Base-by-base conservation (phyloP, 1,140 invertebrate genomes). In the Tetragnatha versicolor region DNA sequence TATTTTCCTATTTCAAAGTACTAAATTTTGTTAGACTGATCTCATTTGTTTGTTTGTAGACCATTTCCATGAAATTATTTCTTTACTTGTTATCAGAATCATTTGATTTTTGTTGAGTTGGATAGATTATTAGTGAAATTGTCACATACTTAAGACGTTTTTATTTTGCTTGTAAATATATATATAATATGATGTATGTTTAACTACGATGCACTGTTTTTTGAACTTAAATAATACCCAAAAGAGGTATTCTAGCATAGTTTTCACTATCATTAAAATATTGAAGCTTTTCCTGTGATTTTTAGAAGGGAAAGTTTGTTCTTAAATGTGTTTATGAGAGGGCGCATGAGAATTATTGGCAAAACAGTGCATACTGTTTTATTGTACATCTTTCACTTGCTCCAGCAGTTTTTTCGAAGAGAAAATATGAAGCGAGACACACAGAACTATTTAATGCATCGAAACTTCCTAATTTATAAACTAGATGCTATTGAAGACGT, bases 101-200 rank as follows among this genome's bases (percentile, higher is more conserved):
- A 29, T 65, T 77, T 66, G 60, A 31, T 31, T 53, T 77, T 53
- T 66, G 37, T 76, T 65, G 31, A 42, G 53, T 77, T 77, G n/a
- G 42, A 53, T 17, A 33, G 5, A 35, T 53, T 77, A 77, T 45
- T 77, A 49, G 55, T 65, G 58, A 53, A 65, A 39, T 39, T 65
- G 22, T 65, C 22, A 77, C 33, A 53, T 47, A 49, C 73, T 65
- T 77, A 53, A 65, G 58, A 47, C 53, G 60, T 65, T 77, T 77
- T 77, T 42, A 65, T 61, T 66, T 49, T 66, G 55, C 42, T 39
- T 77, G 73, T 77, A 77, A 12, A 76, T 76, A 76, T 76, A n/a
- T n/a, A 76, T 66, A 77, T 77, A 61, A 77, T 66, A 77, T 77
- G 61, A 77, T 77, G 73, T 63, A 66, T 77, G 73, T 77, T 75